These are phyloP conservation scores for Epistrophella euchroma DNA, from an alignment of 2,888 invertebrate species.

Conservation along the genomic window DNA sequence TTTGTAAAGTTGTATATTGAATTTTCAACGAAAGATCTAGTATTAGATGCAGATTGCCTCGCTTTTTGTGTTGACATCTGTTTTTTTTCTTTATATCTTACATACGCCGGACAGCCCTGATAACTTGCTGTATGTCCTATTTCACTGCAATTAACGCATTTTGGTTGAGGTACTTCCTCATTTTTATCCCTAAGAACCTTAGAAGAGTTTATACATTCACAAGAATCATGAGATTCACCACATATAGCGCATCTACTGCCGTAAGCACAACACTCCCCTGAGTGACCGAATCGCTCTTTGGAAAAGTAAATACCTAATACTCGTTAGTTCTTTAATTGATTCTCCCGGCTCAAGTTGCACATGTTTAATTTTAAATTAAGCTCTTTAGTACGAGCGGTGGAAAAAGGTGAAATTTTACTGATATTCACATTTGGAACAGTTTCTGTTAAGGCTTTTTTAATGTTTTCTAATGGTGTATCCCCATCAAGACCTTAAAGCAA, in stretches of 20 bases:
- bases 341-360: constrained; percentile 6
- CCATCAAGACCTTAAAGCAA: constrained; percentile 31
- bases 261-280: constrained; percentile 29
- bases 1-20: too few species aligned
- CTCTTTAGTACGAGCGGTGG: constrained; percentile 25
- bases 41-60: too few species aligned
- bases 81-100: not conserved
- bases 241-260: not conserved
- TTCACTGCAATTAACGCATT: constrained; percentile 12
- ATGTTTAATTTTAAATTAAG: constrained; percentile 33
- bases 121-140: constrained; percentile 24
- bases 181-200: constrained; percentile 12
- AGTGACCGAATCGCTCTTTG: constrained; percentile 24
- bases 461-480: constrained; percentile 5
- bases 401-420: constrained; percentile 20
- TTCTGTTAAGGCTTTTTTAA: constrained; percentile 8
- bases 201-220: not conserved
- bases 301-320: constrained; percentile 4
- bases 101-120: not conserved
- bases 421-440: constrained; percentile 13
- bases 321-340: constrained; percentile 9
- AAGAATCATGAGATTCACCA: constrained; percentile 18
- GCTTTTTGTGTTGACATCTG: too few species aligned
- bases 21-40: too few species aligned
- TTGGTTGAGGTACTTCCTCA: not conserved